Evolutionary conservation across 2,888 invertebrate species (phyloP).

Genomic region (Dryobotodes eremita): DNA sequence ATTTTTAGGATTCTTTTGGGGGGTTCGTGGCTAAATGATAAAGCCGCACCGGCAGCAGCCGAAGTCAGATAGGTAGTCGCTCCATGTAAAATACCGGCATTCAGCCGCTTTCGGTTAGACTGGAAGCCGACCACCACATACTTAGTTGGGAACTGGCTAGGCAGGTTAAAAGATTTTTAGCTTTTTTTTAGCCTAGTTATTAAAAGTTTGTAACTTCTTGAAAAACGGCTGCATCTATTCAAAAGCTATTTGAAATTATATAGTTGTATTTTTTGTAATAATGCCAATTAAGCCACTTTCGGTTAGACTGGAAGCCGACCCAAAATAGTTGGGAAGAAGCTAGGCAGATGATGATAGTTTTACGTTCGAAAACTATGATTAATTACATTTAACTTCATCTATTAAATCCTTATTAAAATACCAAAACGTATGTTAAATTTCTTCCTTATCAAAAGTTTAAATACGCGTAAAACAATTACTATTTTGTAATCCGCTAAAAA

Average conservation of each 20-base stretch:
- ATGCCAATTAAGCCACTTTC: too few relatives aligned
- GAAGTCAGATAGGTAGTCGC: background rate
- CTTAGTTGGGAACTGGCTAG: background rate
- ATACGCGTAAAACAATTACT: slow-evolving; percentile 66
- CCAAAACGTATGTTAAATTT: slow-evolving; percentile 29
- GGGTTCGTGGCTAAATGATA: background rate
- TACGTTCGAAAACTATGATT: background rate
- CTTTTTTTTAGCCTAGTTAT: background rate
- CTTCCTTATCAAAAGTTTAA: slow-evolving; percentile 55
- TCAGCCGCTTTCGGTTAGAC: background rate
- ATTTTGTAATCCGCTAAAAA: slow-evolving; percentile 69
- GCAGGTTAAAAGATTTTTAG: background rate
- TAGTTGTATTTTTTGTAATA: background rate
- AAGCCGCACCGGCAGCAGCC: background rate
- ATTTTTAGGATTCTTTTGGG: background rate
- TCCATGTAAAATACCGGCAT: background rate
- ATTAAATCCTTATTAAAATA: slow-evolving; percentile 1
- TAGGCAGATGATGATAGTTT: background rate
- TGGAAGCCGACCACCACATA: background rate
- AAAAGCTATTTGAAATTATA: background rate
- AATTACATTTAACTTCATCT: background rate
- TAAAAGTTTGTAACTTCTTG: background rate
- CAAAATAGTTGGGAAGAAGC: background rate
- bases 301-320: background rate
- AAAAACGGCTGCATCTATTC: background rate